phyloP scores from a whole-genome alignment of 2,888 invertebrate genomes.

The Parnassius mnemosyne region DNA sequence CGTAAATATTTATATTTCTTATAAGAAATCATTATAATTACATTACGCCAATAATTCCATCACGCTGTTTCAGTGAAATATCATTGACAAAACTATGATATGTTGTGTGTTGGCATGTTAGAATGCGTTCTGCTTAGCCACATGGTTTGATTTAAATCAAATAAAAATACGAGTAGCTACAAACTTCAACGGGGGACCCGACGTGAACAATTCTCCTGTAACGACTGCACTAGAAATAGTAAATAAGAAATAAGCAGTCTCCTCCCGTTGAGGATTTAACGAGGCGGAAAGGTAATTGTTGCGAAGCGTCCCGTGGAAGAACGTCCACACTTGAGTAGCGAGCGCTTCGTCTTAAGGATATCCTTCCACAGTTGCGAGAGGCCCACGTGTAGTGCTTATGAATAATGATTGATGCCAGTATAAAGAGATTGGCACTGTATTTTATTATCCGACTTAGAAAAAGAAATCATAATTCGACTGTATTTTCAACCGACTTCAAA shows the following conservation, averaged over 20 bases:
- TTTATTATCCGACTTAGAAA: not conserved
- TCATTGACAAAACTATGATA: too few species aligned
- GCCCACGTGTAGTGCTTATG: not conserved
- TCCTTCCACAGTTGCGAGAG: not conserved
- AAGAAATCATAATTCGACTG: not conserved
- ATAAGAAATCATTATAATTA: too few species aligned
- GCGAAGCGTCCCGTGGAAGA: not conserved
- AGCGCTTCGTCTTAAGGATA: not conserved
- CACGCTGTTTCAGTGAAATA: too few species aligned
- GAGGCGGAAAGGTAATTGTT: slow-evolving; percentile 2
- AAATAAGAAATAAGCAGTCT: slow-evolving; percentile 7
- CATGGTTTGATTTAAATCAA: too few species aligned
- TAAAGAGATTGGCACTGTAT: not conserved
- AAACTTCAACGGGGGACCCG: not conserved
- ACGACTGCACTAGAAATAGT: not conserved
- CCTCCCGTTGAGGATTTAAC: slow-evolving; percentile 2
- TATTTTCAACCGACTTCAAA: too few species aligned
- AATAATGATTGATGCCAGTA: not conserved
- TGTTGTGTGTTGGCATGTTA: too few species aligned
- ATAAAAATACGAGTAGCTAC: too few species aligned
- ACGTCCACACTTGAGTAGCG: slow-evolving; percentile 1
- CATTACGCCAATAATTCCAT: too few species aligned
- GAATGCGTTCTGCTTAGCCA: too few species aligned
- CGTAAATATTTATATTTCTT: too few species aligned
- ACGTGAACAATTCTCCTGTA: not conserved